Evolutionary conservation across 2,113 vertebrate genomes (phyloP).

Genomic region (Phyllostomus hastatus): DNA sequence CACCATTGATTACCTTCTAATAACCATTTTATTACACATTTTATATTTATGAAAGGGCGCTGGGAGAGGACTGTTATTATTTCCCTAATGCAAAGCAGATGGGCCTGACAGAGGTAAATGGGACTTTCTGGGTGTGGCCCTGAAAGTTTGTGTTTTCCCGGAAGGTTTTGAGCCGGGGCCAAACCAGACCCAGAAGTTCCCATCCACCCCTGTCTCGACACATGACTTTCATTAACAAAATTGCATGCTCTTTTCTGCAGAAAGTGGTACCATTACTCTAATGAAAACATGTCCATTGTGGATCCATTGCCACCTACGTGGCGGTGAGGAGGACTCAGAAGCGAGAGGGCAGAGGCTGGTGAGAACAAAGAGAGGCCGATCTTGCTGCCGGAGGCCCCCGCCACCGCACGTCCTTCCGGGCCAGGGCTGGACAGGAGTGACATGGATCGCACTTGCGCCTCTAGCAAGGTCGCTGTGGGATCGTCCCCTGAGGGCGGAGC

Average conservation of each 20-base stretch:
- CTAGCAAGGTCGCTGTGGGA: neutral
- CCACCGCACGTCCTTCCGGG: neutral
- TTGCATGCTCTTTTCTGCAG: slow-evolving; percentile 69
- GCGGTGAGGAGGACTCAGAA: slow-evolving; percentile 13
- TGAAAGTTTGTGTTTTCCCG: slow-evolving; percentile 66
- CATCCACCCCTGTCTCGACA: slow-evolving; percentile 62
- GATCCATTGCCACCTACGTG: slow-evolving; percentile 68
- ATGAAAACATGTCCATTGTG: slow-evolving; percentile 70
- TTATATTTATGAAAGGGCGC: slow-evolving; percentile 61
- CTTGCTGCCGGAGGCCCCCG: neutral
- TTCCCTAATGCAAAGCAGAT: slow-evolving; percentile 73
- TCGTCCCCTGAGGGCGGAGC: neutral
- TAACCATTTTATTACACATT: slow-evolving; percentile 63
- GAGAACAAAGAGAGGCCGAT: slow-evolving; percentile 34
- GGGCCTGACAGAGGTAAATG: slow-evolving; percentile 70
- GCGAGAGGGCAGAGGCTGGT: neutral
- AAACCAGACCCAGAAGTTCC: slow-evolving; percentile 71
- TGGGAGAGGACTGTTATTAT: slow-evolving; percentile 50
- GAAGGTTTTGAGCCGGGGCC: slow-evolving; percentile 69
- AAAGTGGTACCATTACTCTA: slow-evolving; percentile 71
- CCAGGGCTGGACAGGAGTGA: neutral
- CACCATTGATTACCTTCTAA: slow-evolving; percentile 62
- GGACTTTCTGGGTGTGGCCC: slow-evolving; percentile 69
- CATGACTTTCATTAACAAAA: slow-evolving; percentile 77
- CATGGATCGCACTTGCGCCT: neutral